Conservation (phyloP, 2,888 invertebrate genomes). For the Synanthedon vespiformis region DNA sequence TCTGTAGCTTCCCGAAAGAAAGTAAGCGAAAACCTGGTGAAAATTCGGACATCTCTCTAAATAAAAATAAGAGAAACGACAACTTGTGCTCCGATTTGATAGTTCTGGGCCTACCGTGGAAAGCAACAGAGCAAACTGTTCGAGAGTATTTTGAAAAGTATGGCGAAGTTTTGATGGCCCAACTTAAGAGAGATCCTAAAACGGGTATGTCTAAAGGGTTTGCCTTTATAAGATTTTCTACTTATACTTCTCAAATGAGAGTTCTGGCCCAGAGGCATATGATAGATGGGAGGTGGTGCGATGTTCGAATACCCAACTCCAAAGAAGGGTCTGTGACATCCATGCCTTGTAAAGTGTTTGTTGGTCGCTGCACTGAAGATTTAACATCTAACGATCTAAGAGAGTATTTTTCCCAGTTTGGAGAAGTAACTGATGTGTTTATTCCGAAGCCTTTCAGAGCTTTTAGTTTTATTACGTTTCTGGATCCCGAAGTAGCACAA, state of each 20-base stretch:
- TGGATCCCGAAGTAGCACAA: conserved; percentile 85
- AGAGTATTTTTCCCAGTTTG: conserved; percentile 83
- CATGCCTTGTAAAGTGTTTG: conserved; percentile 86
- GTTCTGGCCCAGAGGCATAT: conserved; percentile 94
- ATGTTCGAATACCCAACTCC: conserved; percentile 98
- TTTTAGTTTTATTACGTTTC: conserved; percentile 87
- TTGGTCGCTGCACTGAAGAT: conserved; percentile 87
- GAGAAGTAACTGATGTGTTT: conserved; percentile 88
- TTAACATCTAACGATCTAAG: conserved; percentile 82
- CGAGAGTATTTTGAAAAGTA: conserved; percentile 97
- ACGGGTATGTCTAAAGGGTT: conserved; percentile 98
- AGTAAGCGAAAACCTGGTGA: conserved; percentile 96
- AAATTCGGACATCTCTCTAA: conserved; percentile 83
- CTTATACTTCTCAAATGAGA: conserved; percentile 94
- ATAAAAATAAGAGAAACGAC: conserved; percentile 94
- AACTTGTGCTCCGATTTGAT: conserved; percentile 96
- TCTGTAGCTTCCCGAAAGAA: conserved; percentile 90
- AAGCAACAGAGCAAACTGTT: conserved; percentile 95
- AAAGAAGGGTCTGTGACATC: conserved; percentile 82
- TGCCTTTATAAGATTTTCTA: conserved; percentile 96
- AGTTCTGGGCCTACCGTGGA: conserved; percentile 98
- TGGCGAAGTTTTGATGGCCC: conserved; percentile 97
- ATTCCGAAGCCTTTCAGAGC: conserved; percentile 88
- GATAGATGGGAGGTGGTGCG: conserved; percentile 98
- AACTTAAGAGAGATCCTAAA: conserved; percentile 91